These are phyloP conservation scores for Microplitis demolitor DNA, from an alignment of 1,140 invertebrate genomes.

Conservation along the genomic window DNA sequence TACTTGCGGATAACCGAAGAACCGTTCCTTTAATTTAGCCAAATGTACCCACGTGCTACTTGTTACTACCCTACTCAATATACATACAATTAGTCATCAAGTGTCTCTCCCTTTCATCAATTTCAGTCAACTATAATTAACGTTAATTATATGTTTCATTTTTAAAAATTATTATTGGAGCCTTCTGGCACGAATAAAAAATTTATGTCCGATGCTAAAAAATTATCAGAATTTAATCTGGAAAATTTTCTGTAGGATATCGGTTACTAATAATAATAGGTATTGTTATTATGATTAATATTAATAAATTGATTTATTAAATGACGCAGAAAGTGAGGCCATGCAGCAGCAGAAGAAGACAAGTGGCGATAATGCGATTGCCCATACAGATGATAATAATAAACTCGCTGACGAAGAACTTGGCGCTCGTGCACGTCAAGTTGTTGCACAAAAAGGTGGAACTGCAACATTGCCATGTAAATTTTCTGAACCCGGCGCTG, in stretches of 20 bases:
- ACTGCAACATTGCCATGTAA: constrained; percentile 74
- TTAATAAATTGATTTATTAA: constrained; percentile 23
- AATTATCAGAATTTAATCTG: no score
- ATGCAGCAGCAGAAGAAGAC: constrained; percentile 50
- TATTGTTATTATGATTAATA: neutral
- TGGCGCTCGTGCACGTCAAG: constrained; percentile 55
- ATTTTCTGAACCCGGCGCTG: constrained; percentile 70
- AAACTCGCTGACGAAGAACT: constrained; percentile 38
- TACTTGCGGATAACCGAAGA: neutral
- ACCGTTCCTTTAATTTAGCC: neutral
- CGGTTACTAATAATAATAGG: no score
- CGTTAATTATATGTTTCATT: no score
- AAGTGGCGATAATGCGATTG: constrained; percentile 41
- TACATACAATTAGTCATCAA: no score
- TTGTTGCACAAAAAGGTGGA: constrained; percentile 74
- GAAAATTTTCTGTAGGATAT: no score
- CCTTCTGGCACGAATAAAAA: no score
- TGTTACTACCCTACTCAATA: no score
- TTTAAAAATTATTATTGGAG: no score
- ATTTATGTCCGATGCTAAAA: no score
- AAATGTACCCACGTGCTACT: no score
- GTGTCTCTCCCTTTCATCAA: no score
- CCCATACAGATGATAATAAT: constrained; percentile 35
- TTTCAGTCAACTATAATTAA: no score
- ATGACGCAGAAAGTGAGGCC: constrained; percentile 45